Conservation (phyloP, 2,797 vertebrate genomes). For the Steatocranus sp. region DNA sequence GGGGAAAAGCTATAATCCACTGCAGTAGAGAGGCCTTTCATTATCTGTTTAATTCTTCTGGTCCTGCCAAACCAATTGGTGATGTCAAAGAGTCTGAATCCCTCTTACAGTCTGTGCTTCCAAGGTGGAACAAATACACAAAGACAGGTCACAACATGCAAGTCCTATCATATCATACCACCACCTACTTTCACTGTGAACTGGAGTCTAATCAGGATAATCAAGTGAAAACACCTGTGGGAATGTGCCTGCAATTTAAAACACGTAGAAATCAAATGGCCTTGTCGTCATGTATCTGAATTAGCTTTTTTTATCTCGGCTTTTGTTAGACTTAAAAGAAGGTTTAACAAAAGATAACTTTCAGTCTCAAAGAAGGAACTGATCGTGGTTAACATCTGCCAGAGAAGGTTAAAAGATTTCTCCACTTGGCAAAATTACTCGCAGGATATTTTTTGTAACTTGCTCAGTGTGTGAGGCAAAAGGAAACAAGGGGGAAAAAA, state of each 20-base stretch:
- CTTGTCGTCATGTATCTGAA: neutral
- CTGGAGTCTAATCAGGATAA: neutral
- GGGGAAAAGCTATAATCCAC: neutral
- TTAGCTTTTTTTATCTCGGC: neutral
- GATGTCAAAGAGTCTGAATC: neutral
- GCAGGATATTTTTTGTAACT: slow-evolving; percentile 6
- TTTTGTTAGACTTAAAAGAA: neutral
- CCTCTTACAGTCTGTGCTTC: neutral
- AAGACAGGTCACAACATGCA: neutral
- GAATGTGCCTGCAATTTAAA: neutral
- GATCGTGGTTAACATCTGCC: neutral
- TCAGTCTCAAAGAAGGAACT: neutral
- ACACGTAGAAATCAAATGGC: neutral
- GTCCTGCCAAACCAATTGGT: neutral
- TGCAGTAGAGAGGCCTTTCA: neutral
- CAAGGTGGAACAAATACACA: neutral
- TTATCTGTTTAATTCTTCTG: neutral
- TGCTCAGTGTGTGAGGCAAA: slow-evolving; percentile 12
- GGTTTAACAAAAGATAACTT: neutral
- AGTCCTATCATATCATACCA: neutral
- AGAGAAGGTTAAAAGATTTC: neutral
- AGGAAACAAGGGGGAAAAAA: neutral
- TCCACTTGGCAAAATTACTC: neutral
- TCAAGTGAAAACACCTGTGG: neutral
- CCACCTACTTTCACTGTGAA: neutral